Base-by-base conservation (phyloP, 1,140 invertebrate genomes). In the Drosophila varians region DNA sequence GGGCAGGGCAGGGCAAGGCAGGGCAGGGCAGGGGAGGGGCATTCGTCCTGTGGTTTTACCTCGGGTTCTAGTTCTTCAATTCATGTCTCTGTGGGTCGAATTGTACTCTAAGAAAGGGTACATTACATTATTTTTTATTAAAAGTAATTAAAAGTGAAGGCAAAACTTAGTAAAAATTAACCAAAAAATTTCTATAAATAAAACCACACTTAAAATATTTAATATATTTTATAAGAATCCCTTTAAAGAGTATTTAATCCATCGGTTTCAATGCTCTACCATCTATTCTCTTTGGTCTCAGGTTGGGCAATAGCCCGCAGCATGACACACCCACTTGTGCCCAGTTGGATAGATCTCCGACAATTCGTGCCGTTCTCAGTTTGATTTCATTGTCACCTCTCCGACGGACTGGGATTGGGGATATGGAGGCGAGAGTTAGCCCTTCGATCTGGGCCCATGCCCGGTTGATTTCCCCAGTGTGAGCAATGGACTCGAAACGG, bases 301-400 rank as follows among this genome's bases (percentile, higher is more conserved):
- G 64, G 60, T 36, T 52, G 62, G 46, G 14, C 60, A 25, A 65
- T 31, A 65, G 62, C 64, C 64, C 64, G 64, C 64, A 68, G 61
- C 47, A n/a, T 23, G 16, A 14, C 60, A 65, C 62, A 66, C 48
- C 54, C 16, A 14, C 25, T 6, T 14, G 1, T 47, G 53, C 14
- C 42, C 53, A 7, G 25, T 48, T 43, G 23, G 53, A 56, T 56
- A 28, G 52, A 49, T 45, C 57, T 62, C 58, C n/a, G n/a, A n/a
- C n/a, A n/a, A n/a, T n/a, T n/a, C n/a, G n/a, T n/a, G n/a, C n/a
- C 45, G 40, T 48, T 64, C 68, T 83, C 72, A 45, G 62, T 72
- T 87, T 74, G 77, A 86, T 80, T 87, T 87, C 82, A 77, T 80
- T 84, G 79, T 80, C 79, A 86, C n/a, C n/a, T n/a, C n/a, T n/a